A percentile compares a stretch with the other conserved stretches of the same genome.
phyloP scores from a whole-genome alignment of 64 coral and sea anemone species.

The Dendrophyllia cribrosa region DNA sequence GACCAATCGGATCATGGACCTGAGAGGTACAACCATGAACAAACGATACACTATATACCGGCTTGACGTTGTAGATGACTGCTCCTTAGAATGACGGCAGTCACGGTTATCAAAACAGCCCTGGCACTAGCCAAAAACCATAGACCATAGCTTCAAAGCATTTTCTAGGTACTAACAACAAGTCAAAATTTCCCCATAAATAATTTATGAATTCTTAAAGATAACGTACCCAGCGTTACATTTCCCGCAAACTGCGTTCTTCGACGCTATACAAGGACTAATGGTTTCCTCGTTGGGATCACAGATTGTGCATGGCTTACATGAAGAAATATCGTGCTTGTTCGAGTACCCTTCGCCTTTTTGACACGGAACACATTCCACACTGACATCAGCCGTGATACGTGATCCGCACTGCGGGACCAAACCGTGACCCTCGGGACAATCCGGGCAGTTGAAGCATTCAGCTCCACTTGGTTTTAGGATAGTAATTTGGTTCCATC shows the following conservation, averaged over 20 bases:
- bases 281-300: slow-evolving; percentile 70
- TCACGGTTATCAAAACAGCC: too few species aligned
- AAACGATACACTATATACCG: too few species aligned
- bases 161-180: too few species aligned
- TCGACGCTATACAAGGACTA: slow-evolving; percentile 60
- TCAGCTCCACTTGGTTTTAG: neutral
- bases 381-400: slow-evolving; percentile 1
- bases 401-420: slow-evolving; percentile 75
- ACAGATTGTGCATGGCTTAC: slow-evolving; percentile 84
- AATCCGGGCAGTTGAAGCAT: slow-evolving; percentile 70
- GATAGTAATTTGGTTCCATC: slow-evolving; percentile 69
- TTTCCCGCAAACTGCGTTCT: slow-evolving; percentile 78
- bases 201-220: neutral
- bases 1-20: too few species aligned
- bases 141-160: too few species aligned
- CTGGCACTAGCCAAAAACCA: too few species aligned
- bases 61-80: too few species aligned
- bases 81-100: too few species aligned
- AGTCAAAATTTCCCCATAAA: too few species aligned
- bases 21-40: too few species aligned
- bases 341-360: slow-evolving; percentile 60
- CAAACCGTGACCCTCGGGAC: slow-evolving; percentile 64
- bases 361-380: slow-evolving; percentile 61
- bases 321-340: slow-evolving; percentile 63
- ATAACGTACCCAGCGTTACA: slow-evolving; percentile 81